These are phyloP conservation scores for Cerastoderma edule DNA, from an alignment of 2,888 invertebrate genomes.

Conservation along the genomic window DNA sequence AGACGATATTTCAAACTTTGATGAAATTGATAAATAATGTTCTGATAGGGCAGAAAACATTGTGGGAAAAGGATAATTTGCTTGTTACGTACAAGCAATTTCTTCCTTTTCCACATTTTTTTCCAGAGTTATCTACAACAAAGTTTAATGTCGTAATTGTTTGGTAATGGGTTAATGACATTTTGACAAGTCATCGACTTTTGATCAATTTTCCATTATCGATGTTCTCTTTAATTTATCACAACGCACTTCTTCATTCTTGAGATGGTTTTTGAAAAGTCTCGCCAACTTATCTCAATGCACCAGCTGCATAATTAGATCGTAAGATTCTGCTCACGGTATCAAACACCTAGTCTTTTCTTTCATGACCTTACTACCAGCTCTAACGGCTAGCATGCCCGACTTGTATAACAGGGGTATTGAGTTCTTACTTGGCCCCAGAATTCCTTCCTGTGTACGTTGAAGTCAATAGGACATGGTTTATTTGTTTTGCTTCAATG, in stretches of 20 bases:
- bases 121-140: neutral
- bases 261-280: too few species aligned
- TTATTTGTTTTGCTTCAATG: too few species aligned
- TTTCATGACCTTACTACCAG: too few species aligned
- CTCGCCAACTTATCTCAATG: too few species aligned
- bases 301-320: too few species aligned
- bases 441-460: too few species aligned
- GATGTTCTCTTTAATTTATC: neutral
- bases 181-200: neutral
- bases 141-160: neutral
- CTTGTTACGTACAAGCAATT: neutral
- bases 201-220: neutral
- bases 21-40: neutral
- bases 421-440: too few species aligned
- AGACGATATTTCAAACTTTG: neutral
- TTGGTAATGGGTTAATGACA: neutral
- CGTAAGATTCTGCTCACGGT: too few species aligned
- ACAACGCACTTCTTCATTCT: neutral
- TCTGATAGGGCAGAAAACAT: neutral
- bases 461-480: too few species aligned
- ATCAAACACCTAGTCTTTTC: too few species aligned
- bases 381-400: too few species aligned
- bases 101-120: neutral
- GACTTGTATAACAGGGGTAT: too few species aligned
- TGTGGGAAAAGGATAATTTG: slow-evolving; percentile 3